Percentiles rank a stretch among this genome's conserved stretches.
Conservation (phyloP, 1,140 invertebrate genomes). For the Drosophila elegans region DNA sequence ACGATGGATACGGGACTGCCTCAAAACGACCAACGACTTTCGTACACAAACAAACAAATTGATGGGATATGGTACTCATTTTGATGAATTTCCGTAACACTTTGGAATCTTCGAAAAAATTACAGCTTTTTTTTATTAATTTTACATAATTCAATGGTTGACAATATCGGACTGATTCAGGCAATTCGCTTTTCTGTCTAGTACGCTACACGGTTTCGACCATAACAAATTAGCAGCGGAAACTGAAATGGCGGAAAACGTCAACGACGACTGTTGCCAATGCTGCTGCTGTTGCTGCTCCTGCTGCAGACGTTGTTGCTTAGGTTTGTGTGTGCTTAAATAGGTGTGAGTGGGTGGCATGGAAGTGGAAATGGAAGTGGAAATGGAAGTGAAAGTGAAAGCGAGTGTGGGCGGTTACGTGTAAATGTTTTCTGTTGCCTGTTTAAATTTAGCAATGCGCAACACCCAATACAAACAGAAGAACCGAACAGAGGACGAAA, state of each 20-base stretch:
- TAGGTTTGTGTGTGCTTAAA: constrained; percentile 7
- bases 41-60: no score
- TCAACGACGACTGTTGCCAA: constrained; percentile 56
- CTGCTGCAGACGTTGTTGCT: constrained; percentile 35
- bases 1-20: not conserved
- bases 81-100: no score
- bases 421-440: constrained; percentile 7
- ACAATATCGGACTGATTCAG: no score
- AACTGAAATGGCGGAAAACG: constrained; percentile 74
- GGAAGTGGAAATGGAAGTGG: not conserved
- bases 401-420: constrained; percentile 6
- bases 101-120: no score
- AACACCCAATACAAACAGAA: constrained; percentile 26
- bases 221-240: constrained; percentile 72
- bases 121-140: no score
- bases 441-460: constrained; percentile 57
- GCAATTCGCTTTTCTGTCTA: not conserved
- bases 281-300: constrained; percentile 36
- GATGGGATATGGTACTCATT: no score
- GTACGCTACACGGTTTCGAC: constrained; percentile 38
- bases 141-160: no score
- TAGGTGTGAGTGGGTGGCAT: constrained; percentile 9
- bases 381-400: constrained; percentile 6
- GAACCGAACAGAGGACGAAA: constrained; percentile 6
- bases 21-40: no score